Evolutionary conservation across 1,140 invertebrate genomes (phyloP).

Genomic region (Sitophilus oryzae): DNA sequence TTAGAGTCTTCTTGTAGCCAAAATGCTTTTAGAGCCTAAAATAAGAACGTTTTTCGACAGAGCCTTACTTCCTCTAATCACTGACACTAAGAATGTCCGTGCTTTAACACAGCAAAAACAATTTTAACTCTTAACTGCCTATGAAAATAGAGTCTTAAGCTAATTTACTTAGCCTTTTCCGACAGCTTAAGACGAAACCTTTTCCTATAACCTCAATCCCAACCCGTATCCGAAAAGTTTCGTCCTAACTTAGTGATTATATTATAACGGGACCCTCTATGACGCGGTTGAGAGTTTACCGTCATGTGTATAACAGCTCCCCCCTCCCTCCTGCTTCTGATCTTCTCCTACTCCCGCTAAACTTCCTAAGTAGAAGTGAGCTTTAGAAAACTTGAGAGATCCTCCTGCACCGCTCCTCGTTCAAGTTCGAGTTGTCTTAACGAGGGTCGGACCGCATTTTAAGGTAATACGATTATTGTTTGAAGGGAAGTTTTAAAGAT

Average conservation of each 20-base stretch:
- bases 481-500: conserved; percentile 7
- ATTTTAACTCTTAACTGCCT: too few species aligned
- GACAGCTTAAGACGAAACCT: background rate
- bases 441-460: conserved; percentile 8
- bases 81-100: too few species aligned
- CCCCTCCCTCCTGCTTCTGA: too few species aligned
- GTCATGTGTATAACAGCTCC: conserved; percentile 15
- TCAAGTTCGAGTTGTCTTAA: conserved; percentile 9
- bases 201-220: background rate
- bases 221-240: background rate
- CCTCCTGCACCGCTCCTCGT: too few species aligned
- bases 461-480: conserved; percentile 17
- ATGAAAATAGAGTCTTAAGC: too few species aligned
- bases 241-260: background rate
- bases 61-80: too few species aligned
- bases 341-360: too few species aligned
- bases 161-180: background rate
- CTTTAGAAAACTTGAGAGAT: conserved; percentile 11
- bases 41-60: too few species aligned
- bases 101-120: too few species aligned
- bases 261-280: background rate
- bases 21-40: too few species aligned
- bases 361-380: conserved; percentile 8
- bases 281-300: conserved; percentile 3
- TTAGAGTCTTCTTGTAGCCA: too few species aligned